Evolutionary conservation across 1,140 invertebrate species (phyloP), one percentile per base, ranked within the genome.

Genomic region (Achroia grisella): DNA sequence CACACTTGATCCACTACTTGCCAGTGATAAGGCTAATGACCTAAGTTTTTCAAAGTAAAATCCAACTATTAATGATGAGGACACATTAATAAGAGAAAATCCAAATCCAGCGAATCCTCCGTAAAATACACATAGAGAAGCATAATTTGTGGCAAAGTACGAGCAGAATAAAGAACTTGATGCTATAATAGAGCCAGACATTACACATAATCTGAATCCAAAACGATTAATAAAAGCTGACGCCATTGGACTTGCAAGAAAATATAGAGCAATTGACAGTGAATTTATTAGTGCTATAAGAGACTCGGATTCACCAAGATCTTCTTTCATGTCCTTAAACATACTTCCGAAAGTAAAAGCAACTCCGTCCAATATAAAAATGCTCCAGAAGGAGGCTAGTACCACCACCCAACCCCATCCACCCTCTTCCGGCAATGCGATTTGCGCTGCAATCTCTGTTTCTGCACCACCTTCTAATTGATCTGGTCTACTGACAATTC

Each of bases 11-110:
- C 95, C 95, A 62, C 91, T 93, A 3, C 93, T 90, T 4, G 93
- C 89, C 40, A 95, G 90, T 23, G 94, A 91, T 14, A 93, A 93
- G 4, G 94, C 93, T 39, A 95, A 71, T 8, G 93, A 92, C 34
- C 94, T 79, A 73, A 91, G 89, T 66, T 89, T 90, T 63, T 94
- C 93, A 82, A 95, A 96, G 85, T 95, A 96, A 80, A 93, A 93
- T 10, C 93, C 92, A 1, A 94, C 91, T 8, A 92, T 89, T 11
- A 95, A 89, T 13, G 93, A 88, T 5, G 92, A 92, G 9, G 51
- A 87, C 88, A 50, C 67, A 58, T 74, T 77, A 12, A 78, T 70
- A 52, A 97, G 81, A 11, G 95, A 94, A 69, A 93, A 94, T 4
- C 95, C 95, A 56, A 96, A 90, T 8, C 95, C 95, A 91, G 80